phyloP scores from a whole-genome alignment of 2,113 vertebrate species.

The Ascaphus truei region DNA sequence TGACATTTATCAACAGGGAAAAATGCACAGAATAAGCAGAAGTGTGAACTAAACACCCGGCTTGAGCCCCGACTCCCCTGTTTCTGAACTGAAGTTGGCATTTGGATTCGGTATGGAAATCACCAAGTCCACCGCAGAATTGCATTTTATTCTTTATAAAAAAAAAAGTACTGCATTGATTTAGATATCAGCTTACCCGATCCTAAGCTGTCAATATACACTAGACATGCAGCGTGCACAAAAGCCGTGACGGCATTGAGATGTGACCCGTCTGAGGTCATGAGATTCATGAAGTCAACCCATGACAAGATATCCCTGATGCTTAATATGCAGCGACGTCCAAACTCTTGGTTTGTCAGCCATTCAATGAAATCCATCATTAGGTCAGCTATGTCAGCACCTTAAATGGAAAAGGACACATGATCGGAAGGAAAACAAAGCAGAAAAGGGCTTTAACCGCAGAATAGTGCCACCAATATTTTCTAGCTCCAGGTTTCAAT shows the following conservation, averaged over 20 bases:
- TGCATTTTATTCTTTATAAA: too few species aligned
- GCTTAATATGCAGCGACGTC: conserved; percentile 81
- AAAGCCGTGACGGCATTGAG: conserved; percentile 75
- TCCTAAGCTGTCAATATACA: conserved; percentile 90
- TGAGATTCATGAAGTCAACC: conserved; percentile 87
- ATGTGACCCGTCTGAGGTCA: conserved; percentile 51
- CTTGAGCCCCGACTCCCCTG: too few species aligned
- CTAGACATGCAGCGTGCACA: conserved; percentile 88
- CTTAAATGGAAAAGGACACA: conserved; percentile 47
- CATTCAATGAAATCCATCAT: conserved; percentile 95
- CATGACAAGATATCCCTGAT: conserved; percentile 89
- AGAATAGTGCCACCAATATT: too few species aligned
- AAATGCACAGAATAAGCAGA: too few species aligned
- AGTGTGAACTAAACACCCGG: too few species aligned
- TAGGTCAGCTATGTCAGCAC: conserved; percentile 76
- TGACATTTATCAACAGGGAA: too few species aligned
- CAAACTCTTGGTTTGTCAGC: conserved; percentile 87
- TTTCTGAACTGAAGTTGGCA: too few species aligned
- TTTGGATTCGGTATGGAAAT: too few species aligned
- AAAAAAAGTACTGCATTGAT: conserved; percentile 78
- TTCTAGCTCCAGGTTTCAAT: too few species aligned
- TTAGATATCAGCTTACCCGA: conserved; percentile 68
- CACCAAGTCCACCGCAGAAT: too few species aligned
- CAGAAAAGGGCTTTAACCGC: too few species aligned
- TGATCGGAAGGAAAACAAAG: too few species aligned